Conservation (phyloP, 2,888 invertebrate genomes). For the Phyllotreta cruciferae region DNA sequence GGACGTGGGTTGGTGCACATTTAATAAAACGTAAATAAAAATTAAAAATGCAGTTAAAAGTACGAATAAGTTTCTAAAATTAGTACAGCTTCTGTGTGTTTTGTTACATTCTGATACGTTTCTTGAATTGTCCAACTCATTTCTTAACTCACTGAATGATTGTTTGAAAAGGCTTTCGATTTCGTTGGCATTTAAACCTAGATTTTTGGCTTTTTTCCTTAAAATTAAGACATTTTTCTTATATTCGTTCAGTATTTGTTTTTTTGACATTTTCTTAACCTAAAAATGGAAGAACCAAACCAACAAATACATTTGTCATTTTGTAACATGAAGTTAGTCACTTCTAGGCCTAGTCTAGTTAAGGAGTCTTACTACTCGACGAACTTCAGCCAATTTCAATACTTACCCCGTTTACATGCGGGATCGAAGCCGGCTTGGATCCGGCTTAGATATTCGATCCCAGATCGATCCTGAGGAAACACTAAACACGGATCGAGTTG, state of each 20-base stretch:
- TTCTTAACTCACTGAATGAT: conserved; percentile 62
- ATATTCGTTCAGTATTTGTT: conserved; percentile 62
- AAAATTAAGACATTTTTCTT: conserved; percentile 66
- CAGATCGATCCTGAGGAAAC: no score
- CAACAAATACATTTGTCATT: neutral
- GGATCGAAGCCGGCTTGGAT: no score
- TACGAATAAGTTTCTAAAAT: conserved; percentile 36
- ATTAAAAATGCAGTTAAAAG: conserved; percentile 52
- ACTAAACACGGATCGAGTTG: no score
- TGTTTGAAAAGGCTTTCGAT: conserved; percentile 68
- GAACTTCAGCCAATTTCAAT: no score
- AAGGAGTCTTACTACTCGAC: no score
- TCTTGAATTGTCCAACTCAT: conserved; percentile 47
- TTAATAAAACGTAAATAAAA: conserved; percentile 59
- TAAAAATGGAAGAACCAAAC: conserved; percentile 19
- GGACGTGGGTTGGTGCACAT: conserved; percentile 70
- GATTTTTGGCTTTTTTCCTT: conserved; percentile 65
- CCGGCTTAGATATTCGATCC: no score
- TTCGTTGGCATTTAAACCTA: conserved; percentile 69
- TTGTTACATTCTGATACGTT: conserved; percentile 34
- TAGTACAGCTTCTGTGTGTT: conserved; percentile 40
- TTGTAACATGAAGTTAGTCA: no score
- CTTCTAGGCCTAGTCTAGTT: no score
- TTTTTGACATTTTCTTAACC: conserved; percentile 51
- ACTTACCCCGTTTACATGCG: no score